Conservation (phyloP, 2,888 invertebrate species). For the Chrysomela aeneicollis region DNA sequence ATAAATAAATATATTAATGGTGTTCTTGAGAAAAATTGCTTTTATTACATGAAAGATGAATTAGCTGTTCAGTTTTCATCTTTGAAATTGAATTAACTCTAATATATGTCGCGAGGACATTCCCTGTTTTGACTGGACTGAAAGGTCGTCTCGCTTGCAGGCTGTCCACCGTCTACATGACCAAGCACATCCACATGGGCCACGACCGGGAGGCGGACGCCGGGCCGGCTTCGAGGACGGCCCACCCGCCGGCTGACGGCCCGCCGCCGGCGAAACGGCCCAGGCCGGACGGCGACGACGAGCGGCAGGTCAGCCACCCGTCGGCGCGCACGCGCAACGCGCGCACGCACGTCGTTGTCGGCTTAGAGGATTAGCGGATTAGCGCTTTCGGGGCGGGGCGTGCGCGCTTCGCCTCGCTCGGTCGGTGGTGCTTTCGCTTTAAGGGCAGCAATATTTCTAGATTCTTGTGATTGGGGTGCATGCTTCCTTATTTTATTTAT, state of each 20-base stretch:
- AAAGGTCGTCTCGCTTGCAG: no score
- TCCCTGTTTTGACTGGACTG: no score
- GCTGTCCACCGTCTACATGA: slow-evolving; percentile 56
- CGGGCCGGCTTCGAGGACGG: slow-evolving; percentile 47
- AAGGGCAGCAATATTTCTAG: background rate
- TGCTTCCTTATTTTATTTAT: background rate
- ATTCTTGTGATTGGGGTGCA: background rate
- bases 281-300: slow-evolving; percentile 57
- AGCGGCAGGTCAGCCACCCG: slow-evolving; percentile 60
- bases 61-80: no score
- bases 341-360: slow-evolving; percentile 50
- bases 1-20: no score
- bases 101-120: no score
- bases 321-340: slow-evolving; percentile 46
- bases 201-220: slow-evolving; percentile 51
- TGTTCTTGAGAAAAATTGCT: no score
- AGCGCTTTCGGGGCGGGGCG: slow-evolving; percentile 13
- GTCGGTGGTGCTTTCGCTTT: background rate
- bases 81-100: no score
- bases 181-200: slow-evolving; percentile 47
- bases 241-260: slow-evolving; percentile 47
- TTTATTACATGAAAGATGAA: no score
- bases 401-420: slow-evolving; percentile 33
- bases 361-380: slow-evolving; percentile 52
- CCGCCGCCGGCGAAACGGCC: slow-evolving; percentile 51